Base-by-base conservation (phyloP, 1,140 invertebrate genomes). In the Drosophila nikananu region DNA sequence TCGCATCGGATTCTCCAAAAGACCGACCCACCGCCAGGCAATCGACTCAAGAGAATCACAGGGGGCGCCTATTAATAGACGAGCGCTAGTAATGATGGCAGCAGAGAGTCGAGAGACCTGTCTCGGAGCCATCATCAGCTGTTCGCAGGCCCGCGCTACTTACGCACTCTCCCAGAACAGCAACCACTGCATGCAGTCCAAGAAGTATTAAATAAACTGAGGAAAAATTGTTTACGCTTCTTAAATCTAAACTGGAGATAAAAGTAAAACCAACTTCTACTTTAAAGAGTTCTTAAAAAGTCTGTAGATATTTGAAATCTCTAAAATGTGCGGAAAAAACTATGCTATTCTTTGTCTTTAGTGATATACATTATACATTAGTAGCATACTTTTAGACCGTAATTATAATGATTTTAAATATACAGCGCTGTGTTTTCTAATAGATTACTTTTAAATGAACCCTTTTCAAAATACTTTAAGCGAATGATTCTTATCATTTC, bases 1-100 rank as follows among this genome's bases (percentile, higher is more conserved):
- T 37, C 35, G 39, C 67, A 74, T 73, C 54, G 55, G 71, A 87
- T 89, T 87, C 86, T 87, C 84, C 84, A 87, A 87, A 87, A 84
- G 73, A 62, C 58, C 54, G 21, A 39, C 21, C 54, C 54, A 9
- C 48, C 65, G 64, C 70, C 72, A 77, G 54, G 73, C 64, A 80
- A 62, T 54, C 35, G 68, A 72, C 84, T 81, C 77, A 84, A 87
- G 84, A 87, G 84, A 87, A 81, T 27, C 44, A 25, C 55, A 46
- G 61, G 67, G 67, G 61, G 61, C 25, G 35, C 73, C 81, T 87
- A 87, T 87, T 87, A 71, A 81, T 87, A 87, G 86, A 44, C 80
- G 77, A 89, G 83, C 60, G 81, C 63, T 65, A 87, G 84, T 87
- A 87, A 87, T 52, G 63, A 62, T 63, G 64, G 77, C 66, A 81